Evolutionary conservation across 2,113 vertebrate species (phyloP).

Genomic region (Centropus bengalensis): DNA sequence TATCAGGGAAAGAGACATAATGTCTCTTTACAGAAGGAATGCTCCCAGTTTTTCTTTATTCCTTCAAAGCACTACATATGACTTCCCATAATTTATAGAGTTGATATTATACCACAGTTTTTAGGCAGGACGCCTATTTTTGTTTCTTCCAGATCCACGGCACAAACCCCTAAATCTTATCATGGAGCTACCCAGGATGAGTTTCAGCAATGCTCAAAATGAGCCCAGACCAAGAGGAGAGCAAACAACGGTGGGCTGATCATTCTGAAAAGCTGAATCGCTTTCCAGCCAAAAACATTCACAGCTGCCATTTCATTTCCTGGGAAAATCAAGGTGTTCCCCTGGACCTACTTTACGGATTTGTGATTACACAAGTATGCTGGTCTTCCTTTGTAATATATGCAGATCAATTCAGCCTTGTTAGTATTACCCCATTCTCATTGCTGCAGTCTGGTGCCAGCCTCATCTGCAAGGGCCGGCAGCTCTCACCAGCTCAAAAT

Average conservation of each 20-base stretch:
- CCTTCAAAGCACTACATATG: background rate
- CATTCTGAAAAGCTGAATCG: background rate
- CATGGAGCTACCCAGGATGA: background rate
- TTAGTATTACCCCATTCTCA: background rate
- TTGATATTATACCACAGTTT: background rate
- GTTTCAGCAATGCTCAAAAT: background rate
- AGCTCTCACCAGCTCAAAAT: background rate
- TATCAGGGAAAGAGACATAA: accelerated
- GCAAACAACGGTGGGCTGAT: accelerated
- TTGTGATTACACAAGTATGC: background rate
- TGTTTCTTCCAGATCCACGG: background rate
- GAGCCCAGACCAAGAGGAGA: background rate
- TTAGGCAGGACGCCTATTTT: background rate
- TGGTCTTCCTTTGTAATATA: background rate
- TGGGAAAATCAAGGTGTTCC: constrained; percentile 55
- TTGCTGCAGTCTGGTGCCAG: constrained; percentile 32
- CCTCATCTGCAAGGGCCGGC: constrained; percentile 44
- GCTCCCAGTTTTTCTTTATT: accelerated
- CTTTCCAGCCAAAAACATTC: background rate
- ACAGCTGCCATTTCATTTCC: constrained; percentile 50
- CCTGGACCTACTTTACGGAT: constrained; percentile 27
- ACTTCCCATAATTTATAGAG: background rate
- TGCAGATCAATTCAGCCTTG: constrained; percentile 43
- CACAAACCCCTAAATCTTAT: background rate
- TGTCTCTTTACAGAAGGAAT: background rate